Evolutionary conservation across 2,113 vertebrate species (phyloP).

Genomic region (Campylorhamphus procurvoides): DNA sequence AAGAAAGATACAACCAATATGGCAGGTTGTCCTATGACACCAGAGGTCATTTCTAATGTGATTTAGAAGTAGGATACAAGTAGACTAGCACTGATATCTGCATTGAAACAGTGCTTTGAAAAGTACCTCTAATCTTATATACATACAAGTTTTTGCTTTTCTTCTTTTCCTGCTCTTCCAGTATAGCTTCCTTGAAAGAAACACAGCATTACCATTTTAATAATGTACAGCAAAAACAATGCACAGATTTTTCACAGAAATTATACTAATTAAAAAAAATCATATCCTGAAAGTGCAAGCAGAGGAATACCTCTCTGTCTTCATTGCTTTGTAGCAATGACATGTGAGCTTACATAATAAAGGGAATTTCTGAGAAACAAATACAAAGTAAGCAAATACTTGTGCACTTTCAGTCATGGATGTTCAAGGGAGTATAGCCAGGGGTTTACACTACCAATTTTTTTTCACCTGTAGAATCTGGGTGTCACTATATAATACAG

Average conservation of each 20-base stretch:
- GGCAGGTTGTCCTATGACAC: not conserved
- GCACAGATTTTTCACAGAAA: not conserved
- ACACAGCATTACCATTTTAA: conserved; percentile 23
- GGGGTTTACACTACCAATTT: not conserved
- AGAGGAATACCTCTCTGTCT: not conserved
- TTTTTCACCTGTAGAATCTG: not conserved
- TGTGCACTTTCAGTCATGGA: accelerated
- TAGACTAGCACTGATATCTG: not conserved
- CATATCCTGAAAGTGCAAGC: not conserved
- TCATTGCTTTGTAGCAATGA: not conserved
- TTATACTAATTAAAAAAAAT: not conserved
- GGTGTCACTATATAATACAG: not conserved
- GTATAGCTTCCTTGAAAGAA: conserved; percentile 89
- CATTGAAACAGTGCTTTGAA: not conserved
- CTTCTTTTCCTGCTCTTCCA: conserved; percentile 97
- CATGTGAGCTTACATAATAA: not conserved
- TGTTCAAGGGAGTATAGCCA: not conserved
- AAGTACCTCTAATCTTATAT: not conserved
- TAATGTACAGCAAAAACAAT: not conserved
- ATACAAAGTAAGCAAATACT: not conserved
- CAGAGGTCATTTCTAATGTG: not conserved
- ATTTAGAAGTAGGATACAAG: not conserved
- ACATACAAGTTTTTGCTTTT: conserved; percentile 94
- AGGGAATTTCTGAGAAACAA: not conserved
- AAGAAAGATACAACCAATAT: not conserved